Percentiles rank a stretch among this genome's conserved stretches.
Conservation (phyloP, 1,140 invertebrate genomes). For the Bombyx mori region DNA sequence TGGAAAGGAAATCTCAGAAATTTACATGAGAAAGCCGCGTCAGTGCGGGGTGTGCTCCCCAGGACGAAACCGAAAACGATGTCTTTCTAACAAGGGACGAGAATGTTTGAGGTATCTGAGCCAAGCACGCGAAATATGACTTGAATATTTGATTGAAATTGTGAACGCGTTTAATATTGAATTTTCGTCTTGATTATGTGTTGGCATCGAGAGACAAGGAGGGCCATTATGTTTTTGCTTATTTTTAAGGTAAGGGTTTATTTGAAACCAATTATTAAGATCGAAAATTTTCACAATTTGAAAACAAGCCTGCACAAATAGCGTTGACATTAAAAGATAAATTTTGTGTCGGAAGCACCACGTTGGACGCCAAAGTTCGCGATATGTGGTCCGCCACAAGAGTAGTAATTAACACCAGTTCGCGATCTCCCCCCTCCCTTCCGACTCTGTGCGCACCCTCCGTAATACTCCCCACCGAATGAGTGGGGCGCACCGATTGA, state of each 20-base stretch:
- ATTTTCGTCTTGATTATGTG: background rate
- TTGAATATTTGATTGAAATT: constrained; percentile 55
- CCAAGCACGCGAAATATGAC: constrained; percentile 41
- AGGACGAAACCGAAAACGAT: constrained; percentile 19
- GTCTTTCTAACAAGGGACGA: constrained; percentile 42
- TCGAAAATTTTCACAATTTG: too few relatives aligned
- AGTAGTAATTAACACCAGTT: constrained; percentile 64
- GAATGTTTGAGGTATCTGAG: constrained; percentile 52
- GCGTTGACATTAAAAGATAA: constrained; percentile 46
- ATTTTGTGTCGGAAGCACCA: constrained; percentile 29
- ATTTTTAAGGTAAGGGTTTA: too few relatives aligned
- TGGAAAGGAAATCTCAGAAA: constrained; percentile 47
- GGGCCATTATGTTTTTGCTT: too few relatives aligned
- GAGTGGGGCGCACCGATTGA: constrained; percentile 52
- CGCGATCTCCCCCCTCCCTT: constrained; percentile 18
- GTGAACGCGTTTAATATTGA: constrained; percentile 37
- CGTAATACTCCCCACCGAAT: constrained; percentile 18
- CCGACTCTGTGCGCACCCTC: constrained; percentile 8
- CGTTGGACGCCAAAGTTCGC: constrained; percentile 55
- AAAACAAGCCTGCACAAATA: constrained; percentile 11
- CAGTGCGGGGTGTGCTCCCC: constrained; percentile 27
- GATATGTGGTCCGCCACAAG: constrained; percentile 56
- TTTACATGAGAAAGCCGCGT: constrained; percentile 51
- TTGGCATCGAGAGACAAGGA: too few relatives aligned
- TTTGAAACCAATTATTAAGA: too few relatives aligned